These are phyloP conservation scores for Lysandra coridon DNA, from an alignment of 2,888 invertebrate species.

Conservation along the genomic window DNA sequence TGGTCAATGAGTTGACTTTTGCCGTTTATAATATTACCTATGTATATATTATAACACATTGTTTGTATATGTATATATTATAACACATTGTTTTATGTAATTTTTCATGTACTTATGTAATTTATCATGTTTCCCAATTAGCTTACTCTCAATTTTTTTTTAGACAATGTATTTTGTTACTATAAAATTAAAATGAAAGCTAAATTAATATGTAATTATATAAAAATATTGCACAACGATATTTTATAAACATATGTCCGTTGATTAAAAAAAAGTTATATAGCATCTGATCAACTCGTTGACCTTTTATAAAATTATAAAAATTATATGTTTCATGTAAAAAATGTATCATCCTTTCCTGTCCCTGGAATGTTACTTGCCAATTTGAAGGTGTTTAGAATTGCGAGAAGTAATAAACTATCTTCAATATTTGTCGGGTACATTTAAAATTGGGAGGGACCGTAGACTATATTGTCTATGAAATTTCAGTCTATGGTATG, in stretches of 20 bases:
- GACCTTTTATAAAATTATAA: not conserved
- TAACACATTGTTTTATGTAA: not conserved
- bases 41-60: not conserved
- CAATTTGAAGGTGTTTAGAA: not conserved
- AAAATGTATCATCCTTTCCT: not conserved
- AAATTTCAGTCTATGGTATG: not conserved
- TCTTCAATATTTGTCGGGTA: not conserved
- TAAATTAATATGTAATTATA: not conserved
- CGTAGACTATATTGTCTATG: not conserved
- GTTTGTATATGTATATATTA: not conserved
- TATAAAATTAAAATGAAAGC: not conserved
- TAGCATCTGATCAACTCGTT: not conserved
- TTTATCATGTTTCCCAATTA: not conserved
- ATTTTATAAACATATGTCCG: not conserved
- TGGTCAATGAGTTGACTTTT: conserved; percentile 10
- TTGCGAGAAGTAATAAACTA: not conserved
- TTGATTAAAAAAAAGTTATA: not conserved
- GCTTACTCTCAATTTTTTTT: not conserved
- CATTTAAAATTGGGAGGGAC: not conserved
- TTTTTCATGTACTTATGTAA: too few species aligned
- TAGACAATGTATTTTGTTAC: not conserved
- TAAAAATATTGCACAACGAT: not conserved
- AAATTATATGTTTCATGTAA: not conserved
- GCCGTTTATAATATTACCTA: not conserved
- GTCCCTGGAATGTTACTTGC: not conserved